Evolutionary conservation across 2,797 vertebrate genomes (phyloP).

Genomic region (Mico argentatus): DNA sequence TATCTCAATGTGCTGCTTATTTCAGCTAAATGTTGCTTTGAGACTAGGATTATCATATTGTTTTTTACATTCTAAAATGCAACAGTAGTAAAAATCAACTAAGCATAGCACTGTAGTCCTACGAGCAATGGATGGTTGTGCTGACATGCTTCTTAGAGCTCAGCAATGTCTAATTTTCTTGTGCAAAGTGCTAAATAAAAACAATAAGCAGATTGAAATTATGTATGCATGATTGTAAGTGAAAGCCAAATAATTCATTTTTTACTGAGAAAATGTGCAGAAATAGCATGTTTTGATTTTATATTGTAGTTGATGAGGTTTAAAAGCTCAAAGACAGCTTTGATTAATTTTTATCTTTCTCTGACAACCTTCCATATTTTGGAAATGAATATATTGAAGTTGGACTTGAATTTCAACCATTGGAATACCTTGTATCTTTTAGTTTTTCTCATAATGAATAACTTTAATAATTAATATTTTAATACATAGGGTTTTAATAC

Average conservation of each 20-base stretch:
- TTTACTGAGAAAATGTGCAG: conserved; percentile 36
- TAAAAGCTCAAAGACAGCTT: conserved; percentile 36
- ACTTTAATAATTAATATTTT: background rate
- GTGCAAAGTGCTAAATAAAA: conserved; percentile 57
- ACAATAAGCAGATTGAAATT: conserved; percentile 67
- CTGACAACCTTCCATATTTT: background rate
- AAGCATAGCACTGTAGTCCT: background rate
- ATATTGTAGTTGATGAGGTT: conserved; percentile 28
- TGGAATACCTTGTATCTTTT: conserved; percentile 47
- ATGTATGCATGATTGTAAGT: conserved; percentile 59
- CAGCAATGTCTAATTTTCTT: conserved; percentile 58
- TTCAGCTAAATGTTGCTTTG: background rate
- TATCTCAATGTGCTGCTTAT: background rate
- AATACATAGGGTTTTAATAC: background rate
- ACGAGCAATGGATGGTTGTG: conserved; percentile 20
- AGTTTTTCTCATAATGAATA: conserved; percentile 48
- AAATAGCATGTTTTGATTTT: conserved; percentile 48
- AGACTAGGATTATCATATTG: background rate
- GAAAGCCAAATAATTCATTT: conserved; percentile 57
- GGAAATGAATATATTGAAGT: conserved; percentile 53
- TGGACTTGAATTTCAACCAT: background rate
- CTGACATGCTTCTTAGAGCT: conserved; percentile 49
- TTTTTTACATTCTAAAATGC: conserved; percentile 60
- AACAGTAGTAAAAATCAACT: conserved; percentile 58
- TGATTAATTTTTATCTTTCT: conserved; percentile 26